phyloP scores from a whole-genome alignment of 2,888 invertebrate species.

The Dendrolimus pini region DNA sequence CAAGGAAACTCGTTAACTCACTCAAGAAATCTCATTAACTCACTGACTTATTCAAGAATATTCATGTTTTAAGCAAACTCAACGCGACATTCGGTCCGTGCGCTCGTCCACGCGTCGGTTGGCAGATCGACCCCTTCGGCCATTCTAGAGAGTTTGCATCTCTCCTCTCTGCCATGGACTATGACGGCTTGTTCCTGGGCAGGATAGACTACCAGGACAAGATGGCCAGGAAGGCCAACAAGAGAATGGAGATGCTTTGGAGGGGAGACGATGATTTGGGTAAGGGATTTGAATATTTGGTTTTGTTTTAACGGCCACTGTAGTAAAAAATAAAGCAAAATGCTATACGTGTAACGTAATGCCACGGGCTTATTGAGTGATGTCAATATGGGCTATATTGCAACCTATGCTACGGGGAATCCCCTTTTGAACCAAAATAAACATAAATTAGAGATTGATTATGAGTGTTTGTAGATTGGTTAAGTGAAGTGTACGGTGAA shows the following conservation, averaged over 20 bases:
- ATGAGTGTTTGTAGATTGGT: no score
- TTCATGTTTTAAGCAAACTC: constrained; percentile 52
- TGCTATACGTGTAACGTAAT: background rate
- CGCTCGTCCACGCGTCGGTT: constrained; percentile 83
- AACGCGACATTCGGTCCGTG: constrained; percentile 84
- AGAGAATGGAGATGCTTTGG: constrained; percentile 91
- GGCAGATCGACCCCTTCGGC: constrained; percentile 93
- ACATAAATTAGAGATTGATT: no score
- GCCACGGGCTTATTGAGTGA: no score
- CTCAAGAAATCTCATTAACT: no score
- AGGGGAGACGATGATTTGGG: constrained; percentile 82
- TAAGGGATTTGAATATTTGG: constrained; percentile 30
- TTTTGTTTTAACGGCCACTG: no score
- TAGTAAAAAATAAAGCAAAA: no score
- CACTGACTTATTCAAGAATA: no score
- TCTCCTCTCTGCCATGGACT: constrained; percentile 86
- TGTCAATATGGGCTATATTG: no score
- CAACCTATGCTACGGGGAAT: no score
- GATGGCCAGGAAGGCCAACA: constrained; percentile 66
- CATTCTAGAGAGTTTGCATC: constrained; percentile 92
- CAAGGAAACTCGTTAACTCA: no score
- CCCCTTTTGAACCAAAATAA: no score
- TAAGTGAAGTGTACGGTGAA: no score
- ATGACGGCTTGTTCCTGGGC: constrained; percentile 91
- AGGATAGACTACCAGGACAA: constrained; percentile 94